phyloP scores from a whole-genome alignment of 1,140 invertebrate species.

The Linepithema humile region DNA sequence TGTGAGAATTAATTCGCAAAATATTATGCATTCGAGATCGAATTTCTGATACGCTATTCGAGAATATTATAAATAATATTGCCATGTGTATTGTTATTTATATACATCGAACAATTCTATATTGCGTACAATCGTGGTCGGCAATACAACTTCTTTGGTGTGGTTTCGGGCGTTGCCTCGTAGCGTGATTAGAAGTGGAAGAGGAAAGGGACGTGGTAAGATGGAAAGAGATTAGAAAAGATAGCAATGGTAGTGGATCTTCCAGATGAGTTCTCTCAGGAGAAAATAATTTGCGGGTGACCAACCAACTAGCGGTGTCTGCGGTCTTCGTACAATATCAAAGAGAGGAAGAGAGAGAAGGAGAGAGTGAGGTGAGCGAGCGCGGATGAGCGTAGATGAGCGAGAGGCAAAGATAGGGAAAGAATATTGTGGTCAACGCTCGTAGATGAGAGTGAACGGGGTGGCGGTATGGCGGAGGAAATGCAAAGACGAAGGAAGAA shows the following conservation, averaged over 20 bases:
- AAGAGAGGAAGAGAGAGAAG: constrained; percentile 30
- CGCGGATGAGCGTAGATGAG: constrained; percentile 37
- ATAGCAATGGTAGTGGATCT: constrained; percentile 55
- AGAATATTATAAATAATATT: background rate
- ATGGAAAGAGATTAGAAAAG: constrained; percentile 38
- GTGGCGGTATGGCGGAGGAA: constrained; percentile 50
- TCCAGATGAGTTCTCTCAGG: constrained; percentile 71
- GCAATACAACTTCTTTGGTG: background rate
- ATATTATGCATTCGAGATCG: background rate
- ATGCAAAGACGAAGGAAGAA: constrained; percentile 20
- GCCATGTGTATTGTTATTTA: too few relatives aligned
- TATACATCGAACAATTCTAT: background rate
- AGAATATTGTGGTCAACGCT: constrained; percentile 70
- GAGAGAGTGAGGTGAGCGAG: constrained; percentile 33
- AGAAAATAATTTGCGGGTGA: constrained; percentile 82
- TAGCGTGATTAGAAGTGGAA: constrained; percentile 57
- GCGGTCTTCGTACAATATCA: constrained; percentile 67
- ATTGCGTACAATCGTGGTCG: too few relatives aligned
- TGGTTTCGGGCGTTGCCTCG: constrained; percentile 37
- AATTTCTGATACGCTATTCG: background rate
- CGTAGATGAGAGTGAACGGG: constrained; percentile 75
- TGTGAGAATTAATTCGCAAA: background rate
- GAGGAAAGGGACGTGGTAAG: constrained; percentile 20
- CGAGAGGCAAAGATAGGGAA: constrained; percentile 29
- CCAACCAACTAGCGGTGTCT: constrained; percentile 72